Conservation (phyloP, 2,888 invertebrate species). For the Caenorhabditis sp. region DNA sequence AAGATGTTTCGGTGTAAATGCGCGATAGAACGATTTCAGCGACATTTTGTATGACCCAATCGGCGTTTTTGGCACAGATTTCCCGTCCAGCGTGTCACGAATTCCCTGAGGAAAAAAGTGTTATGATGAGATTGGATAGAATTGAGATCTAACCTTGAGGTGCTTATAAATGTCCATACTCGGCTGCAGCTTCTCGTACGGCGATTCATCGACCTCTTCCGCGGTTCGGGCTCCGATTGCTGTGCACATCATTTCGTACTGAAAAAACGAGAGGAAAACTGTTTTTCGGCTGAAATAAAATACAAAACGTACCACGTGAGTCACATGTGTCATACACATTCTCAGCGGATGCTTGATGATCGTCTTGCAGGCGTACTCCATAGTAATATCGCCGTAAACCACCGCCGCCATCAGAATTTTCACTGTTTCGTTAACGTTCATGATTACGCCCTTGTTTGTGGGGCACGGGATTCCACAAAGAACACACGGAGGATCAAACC, state of each 20-base stretch:
- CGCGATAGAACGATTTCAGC: background rate
- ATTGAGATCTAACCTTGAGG: background rate
- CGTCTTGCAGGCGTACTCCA: background rate
- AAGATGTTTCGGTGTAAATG: background rate
- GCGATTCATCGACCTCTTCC: background rate
- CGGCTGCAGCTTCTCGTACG: background rate
- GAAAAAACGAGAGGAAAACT: background rate
- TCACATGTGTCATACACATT: background rate
- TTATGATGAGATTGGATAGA: background rate
- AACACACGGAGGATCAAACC: background rate
- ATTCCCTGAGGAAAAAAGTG: background rate
- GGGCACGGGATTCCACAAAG: background rate
- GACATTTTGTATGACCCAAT: slow-evolving; percentile 10
- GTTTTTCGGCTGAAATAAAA: background rate
- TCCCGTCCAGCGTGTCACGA: background rate
- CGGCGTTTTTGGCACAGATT: background rate
- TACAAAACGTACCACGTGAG: slow-evolving; percentile 4
- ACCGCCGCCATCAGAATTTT: slow-evolving; percentile 19
- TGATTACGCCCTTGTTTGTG: background rate
- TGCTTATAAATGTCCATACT: background rate
- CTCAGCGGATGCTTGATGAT: background rate
- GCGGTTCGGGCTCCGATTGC: background rate
- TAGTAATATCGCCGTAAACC: background rate
- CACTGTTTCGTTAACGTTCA: background rate
- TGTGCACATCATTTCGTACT: slow-evolving; percentile 11